Evolutionary conservation across 2,888 invertebrate genomes (phyloP).

Genomic region (Marasmarcha lunaedactyla): DNA sequence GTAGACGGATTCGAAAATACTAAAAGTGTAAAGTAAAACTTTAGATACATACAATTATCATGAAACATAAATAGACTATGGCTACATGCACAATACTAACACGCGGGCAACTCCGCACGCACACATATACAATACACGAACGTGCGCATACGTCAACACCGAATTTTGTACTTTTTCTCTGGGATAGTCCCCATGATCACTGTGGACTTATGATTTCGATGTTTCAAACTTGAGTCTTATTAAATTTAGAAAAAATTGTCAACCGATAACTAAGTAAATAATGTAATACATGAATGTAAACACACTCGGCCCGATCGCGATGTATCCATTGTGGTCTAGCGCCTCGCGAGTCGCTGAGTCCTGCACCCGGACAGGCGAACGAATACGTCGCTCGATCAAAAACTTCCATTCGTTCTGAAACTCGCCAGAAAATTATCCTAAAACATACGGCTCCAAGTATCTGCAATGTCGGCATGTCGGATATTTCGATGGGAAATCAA

Average conservation of each 20-base stretch:
- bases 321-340: slow-evolving; percentile 66
- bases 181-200: slow-evolving; percentile 59
- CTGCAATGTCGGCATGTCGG: slow-evolving; percentile 64
- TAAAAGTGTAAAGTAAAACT: slow-evolving; percentile 50
- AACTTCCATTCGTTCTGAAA: neutral
- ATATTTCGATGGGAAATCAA: slow-evolving; percentile 63
- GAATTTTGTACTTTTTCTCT: slow-evolving; percentile 67
- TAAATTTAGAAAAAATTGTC: slow-evolving; percentile 62
- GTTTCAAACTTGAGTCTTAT: slow-evolving; percentile 62
- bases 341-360: slow-evolving; percentile 60
- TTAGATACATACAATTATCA: slow-evolving; percentile 38
- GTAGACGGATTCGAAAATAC: slow-evolving; percentile 65
- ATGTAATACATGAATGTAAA: slow-evolving; percentile 32
- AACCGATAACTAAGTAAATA: slow-evolving; percentile 56
- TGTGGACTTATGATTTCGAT: slow-evolving; percentile 68
- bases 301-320: slow-evolving; percentile 39
- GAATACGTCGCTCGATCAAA: no score
- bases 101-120: slow-evolving; percentile 45
- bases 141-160: slow-evolving; percentile 62
- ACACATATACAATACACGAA: slow-evolving; percentile 58
- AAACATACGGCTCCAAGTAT: slow-evolving; percentile 63
- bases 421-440: slow-evolving; percentile 43
- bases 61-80: slow-evolving; percentile 57
- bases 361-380: slow-evolving; percentile 59
- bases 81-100: slow-evolving; percentile 48